phyloP scores from a whole-genome alignment of 2,797 vertebrate species.

The Clarias platycephalus region DNA sequence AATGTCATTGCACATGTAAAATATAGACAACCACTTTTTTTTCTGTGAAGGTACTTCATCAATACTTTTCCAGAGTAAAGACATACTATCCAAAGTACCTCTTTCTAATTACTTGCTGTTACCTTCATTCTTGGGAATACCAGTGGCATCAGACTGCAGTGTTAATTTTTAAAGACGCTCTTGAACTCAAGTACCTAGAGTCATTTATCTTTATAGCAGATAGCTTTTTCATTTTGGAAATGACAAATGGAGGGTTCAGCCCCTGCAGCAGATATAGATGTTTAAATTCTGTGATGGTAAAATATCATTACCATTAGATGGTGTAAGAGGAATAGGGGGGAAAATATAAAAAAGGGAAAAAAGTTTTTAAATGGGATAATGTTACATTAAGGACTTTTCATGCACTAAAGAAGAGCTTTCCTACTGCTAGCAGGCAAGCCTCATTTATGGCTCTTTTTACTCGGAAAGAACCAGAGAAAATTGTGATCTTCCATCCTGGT shows the following conservation, averaged over 20 bases:
- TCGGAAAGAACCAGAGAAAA: background rate
- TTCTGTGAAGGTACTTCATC: background rate
- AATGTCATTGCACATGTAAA: background rate
- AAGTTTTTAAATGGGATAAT: background rate
- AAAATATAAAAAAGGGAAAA: background rate
- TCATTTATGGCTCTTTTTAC: background rate
- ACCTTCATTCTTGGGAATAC: background rate
- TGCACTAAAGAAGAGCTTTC: background rate
- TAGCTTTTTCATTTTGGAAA: constrained; percentile 5
- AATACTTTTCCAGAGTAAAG: background rate
- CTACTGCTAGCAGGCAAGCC: background rate
- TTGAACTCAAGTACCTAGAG: background rate
- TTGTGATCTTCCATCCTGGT: background rate
- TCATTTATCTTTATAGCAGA: background rate
- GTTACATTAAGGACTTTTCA: background rate
- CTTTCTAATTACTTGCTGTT: too few relatives aligned
- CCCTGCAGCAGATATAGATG: background rate
- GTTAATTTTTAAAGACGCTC: background rate
- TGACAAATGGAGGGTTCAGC: background rate
- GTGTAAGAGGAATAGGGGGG: background rate
- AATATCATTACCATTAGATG: background rate
- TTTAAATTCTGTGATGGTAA: background rate
- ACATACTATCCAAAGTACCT: background rate
- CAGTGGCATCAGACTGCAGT: background rate
- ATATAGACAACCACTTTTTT: background rate